Base-by-base conservation (phyloP, 2,888 invertebrate species). In the Acleris literana region DNA sequence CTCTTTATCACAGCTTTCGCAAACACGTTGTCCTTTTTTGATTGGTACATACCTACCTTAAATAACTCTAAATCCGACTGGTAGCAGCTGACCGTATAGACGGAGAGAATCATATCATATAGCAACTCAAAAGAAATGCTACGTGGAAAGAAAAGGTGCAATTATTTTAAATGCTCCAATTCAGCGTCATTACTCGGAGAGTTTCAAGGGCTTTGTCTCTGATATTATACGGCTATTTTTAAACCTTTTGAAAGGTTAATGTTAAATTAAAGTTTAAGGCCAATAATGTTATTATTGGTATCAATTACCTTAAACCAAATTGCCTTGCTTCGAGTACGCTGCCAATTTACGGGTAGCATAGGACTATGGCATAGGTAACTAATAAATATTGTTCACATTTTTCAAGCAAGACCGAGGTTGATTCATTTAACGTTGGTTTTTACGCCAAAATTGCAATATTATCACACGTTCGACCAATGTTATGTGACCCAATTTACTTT, bases 201-300 rank as follows among this genome's bases (percentile, higher is more conserved):
- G 67, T 66, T 39, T 64, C 68, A 71, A 70, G 68, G 60, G 55
- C 63, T 49, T 54, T 43, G 51, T 68, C 46, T 66, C 68, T 70
- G 64, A 69, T 70, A 71, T 68, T 68, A 69, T 69, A 63, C 70
- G 46, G 68, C 74, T 78, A 77, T 78, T 77, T n/a, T 57, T 46
- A 25, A 57, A 33, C 49, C 16, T 5, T 48, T 49, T 46, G 17
- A 46, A 65, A 65, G 61, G 61, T 65, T 46, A 56, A 65, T 60
- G 20, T 33, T 9, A 65, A 46, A 16, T 25, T 78, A 76, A 78
- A 79, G 72, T 73, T 72, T 77, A 79, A 82, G 80, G 82, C 75
- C 59, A 63, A 51, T 74, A 64, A 68, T 67, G 68, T 70, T 72
- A 76, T 74, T 70, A 71, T 59, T 69, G 69, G 63, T 65, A 69